Percentiles rank a stretch among this genome's conserved stretches.
Conservation (phyloP, 2,113 vertebrate genomes). For the Propithecus coquereli region DNA sequence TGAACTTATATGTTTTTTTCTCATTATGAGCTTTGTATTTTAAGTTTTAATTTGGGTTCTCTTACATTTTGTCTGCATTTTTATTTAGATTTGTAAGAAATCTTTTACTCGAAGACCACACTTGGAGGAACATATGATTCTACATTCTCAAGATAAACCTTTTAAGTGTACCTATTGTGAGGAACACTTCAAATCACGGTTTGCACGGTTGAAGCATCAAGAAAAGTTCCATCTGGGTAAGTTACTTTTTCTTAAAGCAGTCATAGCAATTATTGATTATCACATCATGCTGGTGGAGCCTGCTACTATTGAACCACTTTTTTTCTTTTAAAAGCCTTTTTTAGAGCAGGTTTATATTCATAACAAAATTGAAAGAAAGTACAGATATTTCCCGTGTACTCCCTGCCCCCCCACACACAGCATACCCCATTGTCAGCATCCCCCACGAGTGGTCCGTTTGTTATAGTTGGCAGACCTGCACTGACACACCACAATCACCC, state of each 20-base stretch:
- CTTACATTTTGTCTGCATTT: slow-evolving; percentile 4
- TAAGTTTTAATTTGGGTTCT: background rate
- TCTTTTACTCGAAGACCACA: slow-evolving; percentile 96
- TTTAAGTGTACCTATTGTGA: slow-evolving; percentile 98
- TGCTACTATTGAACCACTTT: background rate
- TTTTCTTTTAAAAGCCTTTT: background rate
- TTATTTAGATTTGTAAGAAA: slow-evolving; percentile 93
- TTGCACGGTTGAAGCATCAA: slow-evolving; percentile 96
- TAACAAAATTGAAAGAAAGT: background rate
- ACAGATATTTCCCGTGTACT: background rate
- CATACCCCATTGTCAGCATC: background rate
- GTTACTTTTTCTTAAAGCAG: background rate
- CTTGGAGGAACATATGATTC: slow-evolving; percentile 97
- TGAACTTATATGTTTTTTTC: background rate
- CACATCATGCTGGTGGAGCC: background rate
- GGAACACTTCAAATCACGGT: slow-evolving; percentile 96
- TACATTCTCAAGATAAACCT: slow-evolving; percentile 96
- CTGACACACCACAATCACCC: background rate
- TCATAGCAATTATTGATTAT: background rate
- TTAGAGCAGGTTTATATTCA: background rate
- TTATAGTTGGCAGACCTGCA: background rate
- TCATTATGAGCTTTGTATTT: background rate
- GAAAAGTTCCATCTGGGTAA: slow-evolving; percentile 97
- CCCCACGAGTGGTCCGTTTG: background rate
- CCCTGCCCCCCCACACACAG: too few relatives aligned